Base-by-base conservation (phyloP, 1,140 invertebrate species). In the Globodera ellingtonae region DNA sequence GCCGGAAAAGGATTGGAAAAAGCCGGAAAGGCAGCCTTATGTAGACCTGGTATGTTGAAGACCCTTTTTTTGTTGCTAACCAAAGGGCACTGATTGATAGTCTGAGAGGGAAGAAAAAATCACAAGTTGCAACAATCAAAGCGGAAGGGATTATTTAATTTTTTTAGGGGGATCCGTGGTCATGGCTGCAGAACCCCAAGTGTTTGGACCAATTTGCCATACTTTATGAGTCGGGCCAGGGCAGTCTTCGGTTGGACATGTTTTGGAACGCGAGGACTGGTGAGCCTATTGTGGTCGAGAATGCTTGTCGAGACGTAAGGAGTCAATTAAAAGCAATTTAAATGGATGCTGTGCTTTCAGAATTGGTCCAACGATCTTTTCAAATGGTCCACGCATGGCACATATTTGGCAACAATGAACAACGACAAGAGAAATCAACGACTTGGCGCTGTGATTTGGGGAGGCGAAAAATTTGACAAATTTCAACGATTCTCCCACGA, bases 301-400 rank as follows among this genome's bases (percentile, higher is more conserved):
- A 82, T 6, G 59, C 44, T n/a, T 52, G 47, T 44, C 50, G 71
- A 56, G 9, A 56, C 13, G 78, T 76, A 75, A 46, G 44, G 77
- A 44, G 24, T 80, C 74, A 77, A 78, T 48, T 75, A 75, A 67
- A 24, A 69, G 47, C n/a, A 75, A 24, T 62, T 81, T 47, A 50
- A 35, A 35, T 59, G 35, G 2, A 78, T 85, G 35, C 24, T 84
- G 3, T 81, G 90, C 89, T 48, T n/a, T n/a, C 88, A 95, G 94
- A 92, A 93, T 80, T 97, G 95, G 95, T 96, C 95, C 15, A 95
- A 98, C 89, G 95, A 94, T 0, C 95, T 95, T 88, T 94, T 97
- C 1, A 94, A 94, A 84, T 99, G 97, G 97, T 98, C 97, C 35
- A 97, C 96, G 0, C 90, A 96, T 59, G 98, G 98, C 56, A 98